phyloP scores from a whole-genome alignment of 2,113 vertebrate species.

The Tenrec ecaudatus region DNA sequence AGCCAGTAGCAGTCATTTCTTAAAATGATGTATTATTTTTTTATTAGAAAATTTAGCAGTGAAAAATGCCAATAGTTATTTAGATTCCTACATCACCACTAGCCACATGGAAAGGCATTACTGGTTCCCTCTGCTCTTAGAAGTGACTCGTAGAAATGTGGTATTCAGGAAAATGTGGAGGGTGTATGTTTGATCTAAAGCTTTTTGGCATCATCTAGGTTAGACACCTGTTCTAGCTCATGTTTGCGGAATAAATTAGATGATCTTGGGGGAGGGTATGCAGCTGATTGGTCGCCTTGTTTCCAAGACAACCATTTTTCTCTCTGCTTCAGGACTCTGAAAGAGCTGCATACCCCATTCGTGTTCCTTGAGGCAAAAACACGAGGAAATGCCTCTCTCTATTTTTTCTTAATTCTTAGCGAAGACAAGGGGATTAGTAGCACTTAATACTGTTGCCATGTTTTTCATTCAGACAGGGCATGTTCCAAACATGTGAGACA shows the following conservation, averaged over 20 bases:
- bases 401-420: background rate
- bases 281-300: slow-evolving; percentile 87
- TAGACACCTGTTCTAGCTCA: slow-evolving; percentile 88
- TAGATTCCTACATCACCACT: background rate
- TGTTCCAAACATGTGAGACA: slow-evolving; percentile 76
- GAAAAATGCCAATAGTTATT: background rate
- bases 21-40: background rate
- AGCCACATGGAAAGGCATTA: background rate
- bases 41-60: background rate
- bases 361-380: slow-evolving; percentile 80
- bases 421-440: slow-evolving; percentile 73
- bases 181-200: slow-evolving; percentile 60
- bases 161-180: slow-evolving; percentile 20
- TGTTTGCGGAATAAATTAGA: slow-evolving; percentile 87
- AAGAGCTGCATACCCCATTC: slow-evolving; percentile 83
- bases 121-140: background rate
- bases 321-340: slow-evolving; percentile 81
- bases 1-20: background rate
- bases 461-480: slow-evolving; percentile 77
- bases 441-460: slow-evolving; percentile 79
- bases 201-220: slow-evolving; percentile 86
- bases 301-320: slow-evolving; percentile 89
- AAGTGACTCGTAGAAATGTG: slow-evolving; percentile 52
- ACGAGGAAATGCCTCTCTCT: background rate
- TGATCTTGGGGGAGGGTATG: slow-evolving; percentile 84